Conservation (phyloP, 35 echinoderm and acorn worm species). For the Heliocidaris erythrogramma region DNA sequence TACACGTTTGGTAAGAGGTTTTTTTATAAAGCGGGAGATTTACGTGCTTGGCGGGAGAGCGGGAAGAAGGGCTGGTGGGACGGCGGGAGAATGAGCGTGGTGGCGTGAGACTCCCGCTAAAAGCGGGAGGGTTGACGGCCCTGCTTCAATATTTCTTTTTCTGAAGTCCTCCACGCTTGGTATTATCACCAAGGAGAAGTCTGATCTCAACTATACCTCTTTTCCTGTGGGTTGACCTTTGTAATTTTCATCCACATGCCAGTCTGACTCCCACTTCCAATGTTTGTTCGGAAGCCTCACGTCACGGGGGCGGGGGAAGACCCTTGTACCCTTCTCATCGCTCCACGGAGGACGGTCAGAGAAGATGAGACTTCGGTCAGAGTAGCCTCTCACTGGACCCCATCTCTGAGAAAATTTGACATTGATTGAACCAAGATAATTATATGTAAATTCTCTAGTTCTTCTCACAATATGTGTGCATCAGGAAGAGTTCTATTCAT, state of each 20-base stretch:
- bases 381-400: slow-evolving; percentile 91
- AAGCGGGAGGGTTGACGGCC: no score
- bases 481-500: neutral
- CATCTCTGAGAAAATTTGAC: slow-evolving; percentile 74
- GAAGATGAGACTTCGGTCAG: slow-evolving; percentile 68
- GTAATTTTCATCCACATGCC: slow-evolving; percentile 87
- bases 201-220: slow-evolving; percentile 60
- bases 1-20: no score
- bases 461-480: neutral
- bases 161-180: no score
- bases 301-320: slow-evolving; percentile 63
- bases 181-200: no score
- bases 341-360: slow-evolving; percentile 80
- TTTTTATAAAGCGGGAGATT: no score
- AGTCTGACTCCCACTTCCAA: slow-evolving; percentile 97
- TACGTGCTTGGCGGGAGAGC: no score
- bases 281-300: slow-evolving; percentile 85
- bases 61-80: no score
- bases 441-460: no score
- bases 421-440: no score
- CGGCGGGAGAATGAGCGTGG: no score
- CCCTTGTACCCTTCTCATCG: slow-evolving; percentile 74
- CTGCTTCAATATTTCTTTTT: no score
- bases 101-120: no score
- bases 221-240: slow-evolving; percentile 87